These are phyloP conservation scores for Silurus aristotelis DNA, from an alignment of 2,797 vertebrate species.

Conservation along the genomic window DNA sequence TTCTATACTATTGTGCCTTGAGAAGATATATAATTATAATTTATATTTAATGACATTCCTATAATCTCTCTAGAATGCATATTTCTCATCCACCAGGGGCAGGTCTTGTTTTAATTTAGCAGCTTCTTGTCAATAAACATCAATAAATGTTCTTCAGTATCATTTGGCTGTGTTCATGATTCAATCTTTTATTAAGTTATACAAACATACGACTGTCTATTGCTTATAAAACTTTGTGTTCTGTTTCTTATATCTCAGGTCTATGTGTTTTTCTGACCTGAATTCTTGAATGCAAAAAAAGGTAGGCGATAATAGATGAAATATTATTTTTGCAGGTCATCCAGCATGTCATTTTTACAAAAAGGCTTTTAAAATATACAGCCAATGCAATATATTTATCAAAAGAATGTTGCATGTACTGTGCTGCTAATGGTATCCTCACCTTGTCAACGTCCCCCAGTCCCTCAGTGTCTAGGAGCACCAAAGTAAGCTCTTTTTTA, in stretches of 20 bases:
- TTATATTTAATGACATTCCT: too few species aligned
- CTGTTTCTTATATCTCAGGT: too few species aligned
- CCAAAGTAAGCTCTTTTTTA: slow-evolving; percentile 51
- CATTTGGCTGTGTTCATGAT: neutral
- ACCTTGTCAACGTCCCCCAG: slow-evolving; percentile 49
- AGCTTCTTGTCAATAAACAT: neutral
- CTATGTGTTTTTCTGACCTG: too few species aligned
- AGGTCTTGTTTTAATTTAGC: too few species aligned
- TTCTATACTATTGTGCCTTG: too few species aligned
- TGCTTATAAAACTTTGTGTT: too few species aligned
- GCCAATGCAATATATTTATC: neutral
- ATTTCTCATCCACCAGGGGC: too few species aligned
- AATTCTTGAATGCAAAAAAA: neutral
- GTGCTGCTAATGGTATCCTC: neutral
- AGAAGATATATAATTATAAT: too few species aligned
- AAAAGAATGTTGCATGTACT: neutral
- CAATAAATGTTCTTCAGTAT: neutral
- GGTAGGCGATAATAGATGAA: neutral
- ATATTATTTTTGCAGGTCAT: neutral
- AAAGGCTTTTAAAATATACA: neutral
- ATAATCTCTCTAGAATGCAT: too few species aligned
- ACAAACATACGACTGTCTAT: neutral
- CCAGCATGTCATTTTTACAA: neutral
- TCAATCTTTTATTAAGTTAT: neutral
- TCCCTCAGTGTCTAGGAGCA: slow-evolving; percentile 71